Evolutionary conservation across 2,113 vertebrate species (phyloP), one percentile per base, ranked within the genome.

Genomic region (Paracanthobrama guichenoti): DNA sequence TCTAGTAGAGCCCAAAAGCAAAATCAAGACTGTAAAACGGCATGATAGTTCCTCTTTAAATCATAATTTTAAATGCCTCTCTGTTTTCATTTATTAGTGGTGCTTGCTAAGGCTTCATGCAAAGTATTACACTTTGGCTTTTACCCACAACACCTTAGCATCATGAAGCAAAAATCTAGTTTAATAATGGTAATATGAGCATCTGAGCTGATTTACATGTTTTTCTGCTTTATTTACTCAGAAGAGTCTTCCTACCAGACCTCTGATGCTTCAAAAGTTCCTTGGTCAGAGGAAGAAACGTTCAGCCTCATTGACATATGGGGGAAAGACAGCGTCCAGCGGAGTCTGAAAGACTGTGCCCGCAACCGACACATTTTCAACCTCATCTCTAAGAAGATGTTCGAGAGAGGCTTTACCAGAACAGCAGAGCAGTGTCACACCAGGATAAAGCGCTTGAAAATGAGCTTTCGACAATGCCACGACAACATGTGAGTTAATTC

Each of bases 251-350:
- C 89, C 44, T 87, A 88, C 3, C 59, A 80, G 7, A 79, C 81
- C 0, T 79, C 66, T 1, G 93, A 94, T 86, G 79, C 87, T 24
- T 85, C 84, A 6, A 94, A 93, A 0, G 89, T 92, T 64, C 92
- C 91, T 66, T 94, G 93, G 93, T 92, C 93, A 0, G 92, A 94
- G 2, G 91, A 93, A 74, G 93, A 94, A 90, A 93, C 93, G 0
- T 89, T 91, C n/a, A 73, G 87, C 44, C 90, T 94, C 71, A 90
- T 94, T 1, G 92, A 93, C 85, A 91, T 94, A 57, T 94, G 93
- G 93, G 93, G 93, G 4, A 91, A 92, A 64, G 92, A 93, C 88
- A 89, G 89, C 0, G 79, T 93, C 77, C 93, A 93, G 89, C 86
- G 87, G 1, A 93, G 90, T n/a, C 55, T 94, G 50, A 93, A 93